Percentiles rank a stretch among this genome's conserved stretches.
These are phyloP conservation scores for Eupithecia insigniata DNA, from an alignment of 2,888 invertebrate genomes.

Conservation along the genomic window DNA sequence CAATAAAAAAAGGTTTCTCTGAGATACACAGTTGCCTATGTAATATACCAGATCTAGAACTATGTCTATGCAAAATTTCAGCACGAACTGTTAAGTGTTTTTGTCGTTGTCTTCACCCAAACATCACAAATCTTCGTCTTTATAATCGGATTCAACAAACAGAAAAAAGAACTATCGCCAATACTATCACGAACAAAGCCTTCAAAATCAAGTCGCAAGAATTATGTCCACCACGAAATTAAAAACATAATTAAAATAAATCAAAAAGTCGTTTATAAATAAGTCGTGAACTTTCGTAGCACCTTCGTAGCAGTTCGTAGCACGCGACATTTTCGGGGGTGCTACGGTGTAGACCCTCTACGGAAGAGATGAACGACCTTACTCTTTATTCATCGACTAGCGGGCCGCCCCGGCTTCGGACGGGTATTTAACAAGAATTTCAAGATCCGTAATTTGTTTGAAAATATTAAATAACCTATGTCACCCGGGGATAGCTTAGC, in stretches of 20 bases:
- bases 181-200: neutral
- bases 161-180: neutral
- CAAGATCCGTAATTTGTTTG: too few relatives aligned
- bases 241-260: neutral
- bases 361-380: slow-evolving; percentile 19
- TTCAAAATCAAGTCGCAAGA: neutral
- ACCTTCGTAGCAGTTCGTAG: slow-evolving; percentile 31
- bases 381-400: neutral
- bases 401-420: too few relatives aligned
- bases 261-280: neutral
- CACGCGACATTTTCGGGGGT: slow-evolving; percentile 41
- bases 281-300: slow-evolving; percentile 16
- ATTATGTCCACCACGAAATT: neutral
- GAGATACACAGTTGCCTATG: neutral
- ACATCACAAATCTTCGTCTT: too few relatives aligned
- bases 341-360: slow-evolving; percentile 44
- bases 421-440: too few relatives aligned
- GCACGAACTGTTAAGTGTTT: neutral
- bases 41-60: neutral
- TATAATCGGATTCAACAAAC: neutral
- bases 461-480: too few relatives aligned
- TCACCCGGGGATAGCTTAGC: too few relatives aligned
- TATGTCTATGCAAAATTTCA: neutral
- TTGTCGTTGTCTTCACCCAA: neutral
- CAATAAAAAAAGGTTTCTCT: too few relatives aligned